These are phyloP conservation scores for Podarcis cretensis DNA, from an alignment of 2,113 vertebrate genomes.

Conservation along the genomic window DNA sequence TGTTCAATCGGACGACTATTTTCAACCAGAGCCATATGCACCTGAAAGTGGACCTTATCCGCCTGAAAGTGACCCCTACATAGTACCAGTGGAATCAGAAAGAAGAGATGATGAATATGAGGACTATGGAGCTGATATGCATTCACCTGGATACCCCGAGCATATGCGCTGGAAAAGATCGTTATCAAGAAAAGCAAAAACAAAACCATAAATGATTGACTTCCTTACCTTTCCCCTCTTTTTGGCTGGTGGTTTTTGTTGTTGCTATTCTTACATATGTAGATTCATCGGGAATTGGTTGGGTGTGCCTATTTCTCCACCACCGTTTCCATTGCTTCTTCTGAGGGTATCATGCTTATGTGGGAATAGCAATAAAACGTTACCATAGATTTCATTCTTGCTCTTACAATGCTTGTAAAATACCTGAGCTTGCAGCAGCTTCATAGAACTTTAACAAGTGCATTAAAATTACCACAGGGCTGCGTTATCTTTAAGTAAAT, in stretches of 20 bases:
- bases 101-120: constrained; percentile 85
- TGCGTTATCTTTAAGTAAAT: constrained; percentile 56
- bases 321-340: constrained; percentile 44
- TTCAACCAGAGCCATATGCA: constrained; percentile 89
- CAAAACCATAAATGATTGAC: constrained; percentile 63
- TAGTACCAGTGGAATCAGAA: constrained; percentile 82
- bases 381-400: constrained; percentile 54
- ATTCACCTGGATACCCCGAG: constrained; percentile 72
- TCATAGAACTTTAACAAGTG: constrained; percentile 48
- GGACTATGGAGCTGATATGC: constrained; percentile 87
- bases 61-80: constrained; percentile 83
- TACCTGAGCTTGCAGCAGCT: constrained; percentile 67
- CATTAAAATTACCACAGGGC: constrained; percentile 61
- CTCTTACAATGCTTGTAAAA: constrained; percentile 73
- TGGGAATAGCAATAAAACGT: constrained; percentile 60
- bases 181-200: constrained; percentile 75
- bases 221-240: constrained; percentile 25
- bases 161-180: constrained; percentile 86
- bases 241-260: constrained; percentile 44
- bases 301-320: constrained; percentile 25
- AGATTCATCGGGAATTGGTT: constrained; percentile 53
- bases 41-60: constrained; percentile 84
- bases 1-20: constrained; percentile 89
- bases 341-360: constrained; percentile 55
- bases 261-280: constrained; percentile 66